Evolutionary conservation across 2,113 vertebrate species (phyloP), one percentile per base, ranked within the genome.

Genomic region (Rhynchomys soricoides): DNA sequence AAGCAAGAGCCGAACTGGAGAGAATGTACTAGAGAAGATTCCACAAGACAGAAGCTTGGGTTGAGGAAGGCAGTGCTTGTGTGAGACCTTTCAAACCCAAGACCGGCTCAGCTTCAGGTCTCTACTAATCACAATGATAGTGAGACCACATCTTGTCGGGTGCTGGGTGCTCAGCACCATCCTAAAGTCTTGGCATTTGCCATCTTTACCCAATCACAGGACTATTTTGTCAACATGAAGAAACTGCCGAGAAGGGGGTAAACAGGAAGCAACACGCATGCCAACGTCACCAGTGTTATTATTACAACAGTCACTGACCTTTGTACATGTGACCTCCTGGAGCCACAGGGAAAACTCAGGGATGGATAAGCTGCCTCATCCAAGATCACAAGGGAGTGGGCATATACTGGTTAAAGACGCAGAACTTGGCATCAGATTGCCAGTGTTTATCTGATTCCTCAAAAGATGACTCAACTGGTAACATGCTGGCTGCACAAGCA

Each of bases 101-200:
- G 59, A 71, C 10, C 29, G 83, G 45, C 52, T 43, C 52, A 2
- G 17, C 1, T 0, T 55, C 50, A 11, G 3, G 7, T 45, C 48
- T 22, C 79, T 55, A 1, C n/a, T 9, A 6, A 3, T 52, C 85
- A 37, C 0, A 43, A 40, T 7, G 55, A 48, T 24, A 34, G 22
- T 22, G 83, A 83, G 48, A 45, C 21, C 48, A 24, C 74, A 52
- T 37, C 22, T 7, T 22, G 24, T 37, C 77, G 52, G 5, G 2
- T 0, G 3, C 24, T 4, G 31, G 12, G 50, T 34, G 24, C 40
- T 48, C 48, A 1, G 26, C 9, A 1, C 66, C 3, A 13, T 7
- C 26, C 8, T 1, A 16, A 24, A 0, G 0, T 29, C 43, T 34
- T 71, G 13, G 9, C 10, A 1, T 19, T 6, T 3, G 1, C 48